A percentile compares a stretch with the other conserved stretches of the same genome.
phyloP scores from a whole-genome alignment of 1,140 invertebrate species.

The Druon quercuslanigerum region DNA sequence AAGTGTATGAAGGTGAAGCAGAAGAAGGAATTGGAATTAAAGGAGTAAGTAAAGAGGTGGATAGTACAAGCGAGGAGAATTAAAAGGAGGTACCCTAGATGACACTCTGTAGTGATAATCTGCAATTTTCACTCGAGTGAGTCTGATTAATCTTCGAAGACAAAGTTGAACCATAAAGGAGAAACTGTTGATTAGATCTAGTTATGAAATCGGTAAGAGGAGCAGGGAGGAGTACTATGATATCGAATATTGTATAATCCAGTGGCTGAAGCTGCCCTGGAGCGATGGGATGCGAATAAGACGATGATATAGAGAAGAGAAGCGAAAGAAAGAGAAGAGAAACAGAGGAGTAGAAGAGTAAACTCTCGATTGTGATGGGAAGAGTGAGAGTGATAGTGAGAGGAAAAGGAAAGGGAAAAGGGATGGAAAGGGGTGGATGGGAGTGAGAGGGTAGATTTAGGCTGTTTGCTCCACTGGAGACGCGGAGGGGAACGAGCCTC shows the following conservation, averaged over 20 bases:
- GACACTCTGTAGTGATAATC: no score
- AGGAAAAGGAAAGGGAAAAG: conserved; percentile 41
- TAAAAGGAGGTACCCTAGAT: no score
- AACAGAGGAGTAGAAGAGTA: conserved; percentile 43
- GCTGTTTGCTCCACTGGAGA: conserved; percentile 72
- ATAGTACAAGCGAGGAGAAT: no score
- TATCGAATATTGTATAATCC: conserved; percentile 31
- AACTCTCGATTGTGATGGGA: conserved; percentile 26
- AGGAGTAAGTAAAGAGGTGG: no score
- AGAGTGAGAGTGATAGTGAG: conserved; percentile 29
- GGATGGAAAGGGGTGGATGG: conserved; percentile 39
- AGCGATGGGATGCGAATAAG: not conserved
- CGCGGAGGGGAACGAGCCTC: conserved; percentile 69
- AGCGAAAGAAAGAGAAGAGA: conserved; percentile 42
- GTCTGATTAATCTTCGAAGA: not conserved
- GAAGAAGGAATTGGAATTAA: no score
- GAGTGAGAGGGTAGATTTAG: conserved; percentile 71
- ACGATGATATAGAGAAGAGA: conserved; percentile 32
- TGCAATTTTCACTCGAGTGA: not conserved
- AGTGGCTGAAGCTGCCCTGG: conserved; percentile 2
- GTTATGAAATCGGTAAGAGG: not conserved
- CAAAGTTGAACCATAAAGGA: not conserved
- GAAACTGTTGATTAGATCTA: conserved; percentile 27
- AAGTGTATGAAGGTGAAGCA: no score
- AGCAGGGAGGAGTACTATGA: conserved; percentile 12